These are phyloP conservation scores for Dolomedes plantarius DNA, from an alignment of 2,888 invertebrate genomes.

Conservation along the genomic window DNA sequence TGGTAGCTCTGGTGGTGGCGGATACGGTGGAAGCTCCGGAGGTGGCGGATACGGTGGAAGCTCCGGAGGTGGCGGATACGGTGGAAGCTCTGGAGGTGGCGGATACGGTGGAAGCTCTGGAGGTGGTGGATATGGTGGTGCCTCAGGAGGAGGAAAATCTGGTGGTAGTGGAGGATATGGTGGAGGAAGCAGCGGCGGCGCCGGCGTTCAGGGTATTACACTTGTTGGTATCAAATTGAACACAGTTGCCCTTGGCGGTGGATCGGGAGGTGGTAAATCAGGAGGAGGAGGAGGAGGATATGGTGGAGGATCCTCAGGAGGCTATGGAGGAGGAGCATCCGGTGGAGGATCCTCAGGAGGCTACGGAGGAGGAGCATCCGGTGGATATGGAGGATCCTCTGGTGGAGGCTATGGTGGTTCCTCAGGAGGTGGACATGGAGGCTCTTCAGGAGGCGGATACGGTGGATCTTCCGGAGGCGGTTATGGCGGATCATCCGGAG, in stretches of 20 bases:
- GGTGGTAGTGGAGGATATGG: conserved; percentile 31
- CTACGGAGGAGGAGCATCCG: too few relatives aligned
- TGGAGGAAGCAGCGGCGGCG: conserved; percentile 14
- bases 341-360: conserved; percentile 33
- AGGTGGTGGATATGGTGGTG: conserved; percentile 33
- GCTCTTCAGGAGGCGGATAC: conserved; percentile 30
- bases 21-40: not conserved
- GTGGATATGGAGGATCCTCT: conserved; percentile 22
- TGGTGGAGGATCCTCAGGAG: not conserved
- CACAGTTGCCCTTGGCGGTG: conserved; percentile 51
- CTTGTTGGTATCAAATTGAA: conserved; percentile 65
- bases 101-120: conserved; percentile 12
- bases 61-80: conserved; percentile 7
- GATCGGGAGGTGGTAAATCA: not conserved
- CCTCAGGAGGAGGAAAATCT: not conserved
- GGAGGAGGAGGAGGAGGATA: conserved; percentile 24
- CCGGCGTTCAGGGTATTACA: conserved; percentile 60
- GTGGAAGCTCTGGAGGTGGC: conserved; percentile 25
- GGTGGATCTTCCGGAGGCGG: conserved; percentile 37
- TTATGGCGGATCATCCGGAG: conserved; percentile 44
- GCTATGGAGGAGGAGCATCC: conserved; percentile 26
- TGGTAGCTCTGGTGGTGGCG: conserved; percentile 25
- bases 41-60: conserved; percentile 34
- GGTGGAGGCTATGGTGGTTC: conserved; percentile 62
- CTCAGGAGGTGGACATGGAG: conserved; percentile 30